phyloP scores from a whole-genome alignment of 2,113 vertebrate genomes.

The Mionectes macconnelli region DNA sequence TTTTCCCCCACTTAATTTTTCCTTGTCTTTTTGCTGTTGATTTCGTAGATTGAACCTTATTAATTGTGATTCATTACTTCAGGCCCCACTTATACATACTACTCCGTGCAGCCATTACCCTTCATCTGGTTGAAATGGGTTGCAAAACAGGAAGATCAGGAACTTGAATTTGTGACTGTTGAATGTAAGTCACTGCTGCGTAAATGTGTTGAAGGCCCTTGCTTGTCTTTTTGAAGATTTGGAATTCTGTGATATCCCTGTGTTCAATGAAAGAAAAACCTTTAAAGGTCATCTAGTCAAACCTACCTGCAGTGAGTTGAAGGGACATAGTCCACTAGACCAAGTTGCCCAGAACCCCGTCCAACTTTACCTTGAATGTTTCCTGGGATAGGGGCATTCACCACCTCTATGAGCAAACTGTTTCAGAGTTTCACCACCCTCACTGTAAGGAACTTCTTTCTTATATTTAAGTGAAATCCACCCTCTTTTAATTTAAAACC shows the following conservation, averaged over 20 bases:
- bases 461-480: neutral
- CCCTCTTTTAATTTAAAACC: neutral
- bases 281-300: neutral
- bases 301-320: neutral
- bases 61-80: neutral
- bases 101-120: neutral
- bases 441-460: neutral
- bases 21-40: neutral
- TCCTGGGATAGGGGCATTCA: neutral
- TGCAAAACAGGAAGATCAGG: neutral
- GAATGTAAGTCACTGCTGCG: neutral
- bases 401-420: neutral
- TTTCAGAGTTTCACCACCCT: neutral
- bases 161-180: neutral
- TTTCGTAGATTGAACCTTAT: neutral
- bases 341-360: neutral
- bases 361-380: neutral
- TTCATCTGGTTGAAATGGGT: neutral
- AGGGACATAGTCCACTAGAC: neutral
- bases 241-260: neutral
- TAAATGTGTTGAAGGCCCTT: neutral
- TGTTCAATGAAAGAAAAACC: neutral
- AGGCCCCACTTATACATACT: neutral
- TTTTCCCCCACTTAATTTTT: neutral
- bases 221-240: neutral